These are phyloP conservation scores for Neoitamus cyanurus DNA, from an alignment of 2,888 invertebrate species.

Conservation along the genomic window DNA sequence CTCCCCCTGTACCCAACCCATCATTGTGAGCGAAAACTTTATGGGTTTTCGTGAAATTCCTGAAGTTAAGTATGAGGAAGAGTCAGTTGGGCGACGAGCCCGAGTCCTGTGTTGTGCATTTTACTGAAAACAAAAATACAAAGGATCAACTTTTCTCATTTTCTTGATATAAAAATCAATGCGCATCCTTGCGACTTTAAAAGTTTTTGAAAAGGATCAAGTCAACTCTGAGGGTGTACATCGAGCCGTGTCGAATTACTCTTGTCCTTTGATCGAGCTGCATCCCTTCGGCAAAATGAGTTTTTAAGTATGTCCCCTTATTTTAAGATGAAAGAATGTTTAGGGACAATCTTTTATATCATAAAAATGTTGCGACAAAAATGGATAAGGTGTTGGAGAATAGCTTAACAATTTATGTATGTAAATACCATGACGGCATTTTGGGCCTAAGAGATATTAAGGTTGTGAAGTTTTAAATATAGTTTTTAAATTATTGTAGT, in stretches of 20 bases:
- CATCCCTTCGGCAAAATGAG: background rate
- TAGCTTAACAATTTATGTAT: too few relatives aligned
- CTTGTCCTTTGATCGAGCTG: background rate
- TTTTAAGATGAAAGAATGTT: background rate
- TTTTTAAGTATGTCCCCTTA: background rate
- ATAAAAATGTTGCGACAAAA: background rate
- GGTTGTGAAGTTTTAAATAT: too few relatives aligned
- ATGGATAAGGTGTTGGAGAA: background rate
- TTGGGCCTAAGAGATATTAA: too few relatives aligned
- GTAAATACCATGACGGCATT: too few relatives aligned
- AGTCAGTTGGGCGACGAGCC: background rate
- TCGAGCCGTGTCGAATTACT: background rate
- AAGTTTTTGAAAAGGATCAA: background rate
- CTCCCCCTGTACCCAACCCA: background rate
- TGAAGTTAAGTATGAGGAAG: background rate
- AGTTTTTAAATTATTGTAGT: too few relatives aligned
- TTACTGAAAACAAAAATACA: background rate
- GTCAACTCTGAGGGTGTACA: background rate
- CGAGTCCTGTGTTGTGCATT: background rate
- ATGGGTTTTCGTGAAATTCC: constrained; percentile 8
- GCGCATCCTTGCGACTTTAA: background rate
- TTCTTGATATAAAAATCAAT: constrained; percentile 41
- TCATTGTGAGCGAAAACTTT: background rate
- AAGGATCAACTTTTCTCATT: constrained; percentile 30
- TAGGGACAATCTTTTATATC: background rate